A percentile compares a stretch with the other conserved stretches of the same genome.
Evolutionary conservation across 2,797 vertebrate genomes (phyloP).

Genomic region (Eidolon dupreanum): DNA sequence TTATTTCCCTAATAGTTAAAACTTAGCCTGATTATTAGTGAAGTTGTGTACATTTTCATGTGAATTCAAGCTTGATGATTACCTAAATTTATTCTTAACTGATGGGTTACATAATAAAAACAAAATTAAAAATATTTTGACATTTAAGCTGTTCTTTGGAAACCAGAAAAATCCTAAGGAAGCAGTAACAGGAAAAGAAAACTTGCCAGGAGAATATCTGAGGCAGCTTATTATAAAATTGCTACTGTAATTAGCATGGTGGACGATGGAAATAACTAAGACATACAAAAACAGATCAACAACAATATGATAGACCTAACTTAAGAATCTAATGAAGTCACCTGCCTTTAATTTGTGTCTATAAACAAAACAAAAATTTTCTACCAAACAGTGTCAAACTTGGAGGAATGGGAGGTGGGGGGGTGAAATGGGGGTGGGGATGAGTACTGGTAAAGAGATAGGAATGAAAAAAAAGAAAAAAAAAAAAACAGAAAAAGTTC

Average conservation of each 20-base stretch:
- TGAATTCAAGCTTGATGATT: not conserved
- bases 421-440: not conserved
- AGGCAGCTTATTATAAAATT: not conserved
- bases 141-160: slow-evolving; percentile 10
- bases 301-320: not conserved
- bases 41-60: not conserved
- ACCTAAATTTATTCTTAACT: slow-evolving; percentile 24
- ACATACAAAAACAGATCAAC: not conserved
- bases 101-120: not conserved
- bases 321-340: not conserved
- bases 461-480: not conserved
- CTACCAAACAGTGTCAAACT: not conserved
- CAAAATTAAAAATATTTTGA: slow-evolving; percentile 57
- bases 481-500: not conserved
- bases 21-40: not conserved
- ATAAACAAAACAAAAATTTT: slow-evolving; percentile 1
- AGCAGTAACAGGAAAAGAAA: not conserved
- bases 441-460: not conserved
- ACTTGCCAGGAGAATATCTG: not conserved
- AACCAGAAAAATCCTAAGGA: not conserved
- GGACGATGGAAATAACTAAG: not conserved
- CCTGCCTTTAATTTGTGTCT: slow-evolving; percentile 30
- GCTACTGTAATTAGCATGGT: not conserved
- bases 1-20: slow-evolving; percentile 42
- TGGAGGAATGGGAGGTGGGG: not conserved